These are phyloP conservation scores for Sciurus carolinensis DNA, from an alignment of 2,797 vertebrate species.

Conservation along the genomic window DNA sequence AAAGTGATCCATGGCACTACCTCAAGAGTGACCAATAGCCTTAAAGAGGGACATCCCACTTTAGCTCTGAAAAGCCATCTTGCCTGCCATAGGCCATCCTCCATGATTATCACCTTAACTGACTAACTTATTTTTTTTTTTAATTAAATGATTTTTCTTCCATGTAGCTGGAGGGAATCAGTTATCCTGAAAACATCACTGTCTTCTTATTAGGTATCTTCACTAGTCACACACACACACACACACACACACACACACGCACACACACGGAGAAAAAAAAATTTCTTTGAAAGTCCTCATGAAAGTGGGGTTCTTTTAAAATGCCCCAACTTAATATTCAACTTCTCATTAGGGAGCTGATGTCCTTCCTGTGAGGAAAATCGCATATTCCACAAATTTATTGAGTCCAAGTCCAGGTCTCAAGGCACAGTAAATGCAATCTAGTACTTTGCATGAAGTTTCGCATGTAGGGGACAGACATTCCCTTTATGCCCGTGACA, in stretches of 20 bases:
- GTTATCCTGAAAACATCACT: not conserved
- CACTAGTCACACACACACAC: not conserved
- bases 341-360: not conserved
- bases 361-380: not conserved
- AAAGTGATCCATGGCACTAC: not conserved
- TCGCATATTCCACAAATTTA: not conserved
- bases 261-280: not conserved
- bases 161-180: not conserved
- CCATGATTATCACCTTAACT: not conserved
- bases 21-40: not conserved
- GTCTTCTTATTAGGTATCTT: not conserved
- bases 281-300: not conserved
- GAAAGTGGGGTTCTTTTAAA: not conserved
- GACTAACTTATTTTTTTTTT: not conserved
- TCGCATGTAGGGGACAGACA: not conserved
- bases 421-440: not conserved
- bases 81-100: not conserved
- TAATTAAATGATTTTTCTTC: constrained; percentile 27
- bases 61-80: not conserved
- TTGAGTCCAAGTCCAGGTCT: not conserved
- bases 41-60: not conserved
- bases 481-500: not conserved
- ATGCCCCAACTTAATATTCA: not conserved
- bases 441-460: not conserved
- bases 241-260: too few species aligned